phyloP scores from a whole-genome alignment of 2,888 invertebrate genomes.

The Petrophora chlorosata region DNA sequence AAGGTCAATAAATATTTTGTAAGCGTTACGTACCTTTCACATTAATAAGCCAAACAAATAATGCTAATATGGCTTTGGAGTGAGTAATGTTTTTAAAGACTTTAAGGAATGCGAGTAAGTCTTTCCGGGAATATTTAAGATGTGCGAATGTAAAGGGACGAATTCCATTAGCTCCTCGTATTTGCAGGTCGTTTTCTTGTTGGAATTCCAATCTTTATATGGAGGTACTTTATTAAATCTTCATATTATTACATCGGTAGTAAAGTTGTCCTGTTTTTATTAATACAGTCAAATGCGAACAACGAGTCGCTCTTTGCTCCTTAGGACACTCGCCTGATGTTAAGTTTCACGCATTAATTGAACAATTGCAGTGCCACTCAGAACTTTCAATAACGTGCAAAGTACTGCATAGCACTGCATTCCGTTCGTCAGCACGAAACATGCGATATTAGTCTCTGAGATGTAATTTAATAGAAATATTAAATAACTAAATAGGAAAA shows the following conservation, averaged over 20 bases:
- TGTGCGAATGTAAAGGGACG: constrained; percentile 1
- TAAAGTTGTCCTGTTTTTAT: neutral
- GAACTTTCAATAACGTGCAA: too few relatives aligned
- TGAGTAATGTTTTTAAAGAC: constrained; percentile 10
- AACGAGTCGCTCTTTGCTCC: too few relatives aligned
- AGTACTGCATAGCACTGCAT: too few relatives aligned
- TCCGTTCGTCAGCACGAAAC: too few relatives aligned
- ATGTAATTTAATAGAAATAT: too few relatives aligned
- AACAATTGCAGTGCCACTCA: too few relatives aligned
- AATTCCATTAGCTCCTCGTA: constrained; percentile 9
- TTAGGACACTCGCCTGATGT: too few relatives aligned
- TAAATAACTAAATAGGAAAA: too few relatives aligned
- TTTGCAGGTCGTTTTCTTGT: constrained; percentile 1
- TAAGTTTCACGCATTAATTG: too few relatives aligned
- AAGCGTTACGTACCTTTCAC: constrained; percentile 45
- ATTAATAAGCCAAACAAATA: constrained; percentile 35
- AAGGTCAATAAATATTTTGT: constrained; percentile 46
- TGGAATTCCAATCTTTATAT: neutral
- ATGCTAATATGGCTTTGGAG: constrained; percentile 16
- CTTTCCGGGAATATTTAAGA: constrained; percentile 14
- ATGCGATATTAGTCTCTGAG: too few relatives aligned
- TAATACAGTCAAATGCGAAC: too few relatives aligned
- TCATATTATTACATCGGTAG: neutral
- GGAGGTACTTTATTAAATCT: neutral
- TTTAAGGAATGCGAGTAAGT: constrained; percentile 13